These are phyloP conservation scores for Myotis davidii DNA, from an alignment of 2,113 vertebrate species.

Conservation along the genomic window DNA sequence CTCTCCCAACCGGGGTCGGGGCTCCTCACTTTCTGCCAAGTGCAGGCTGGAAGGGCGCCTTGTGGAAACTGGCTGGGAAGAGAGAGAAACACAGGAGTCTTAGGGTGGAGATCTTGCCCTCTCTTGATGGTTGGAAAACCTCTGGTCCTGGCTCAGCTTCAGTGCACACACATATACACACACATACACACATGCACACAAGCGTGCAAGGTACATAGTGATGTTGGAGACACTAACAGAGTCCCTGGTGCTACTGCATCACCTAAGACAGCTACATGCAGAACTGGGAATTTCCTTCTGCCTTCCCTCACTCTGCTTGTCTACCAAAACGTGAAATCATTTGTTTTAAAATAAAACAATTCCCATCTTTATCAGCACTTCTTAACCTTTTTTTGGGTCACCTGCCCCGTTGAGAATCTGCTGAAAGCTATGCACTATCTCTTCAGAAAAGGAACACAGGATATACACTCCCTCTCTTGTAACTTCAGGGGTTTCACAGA, in stretches of 20 bases:
- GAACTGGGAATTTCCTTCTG: background rate
- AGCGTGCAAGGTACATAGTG: fast-evolving
- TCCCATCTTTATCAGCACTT: conserved; percentile 1
- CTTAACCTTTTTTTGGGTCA: conserved; percentile 65
- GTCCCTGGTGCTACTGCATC: background rate
- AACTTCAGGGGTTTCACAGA: background rate
- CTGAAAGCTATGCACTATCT: background rate
- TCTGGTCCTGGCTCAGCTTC: background rate
- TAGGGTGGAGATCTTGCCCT: background rate
- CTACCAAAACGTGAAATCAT: background rate
- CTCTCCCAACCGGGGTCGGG: background rate
- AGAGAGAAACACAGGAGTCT: background rate
- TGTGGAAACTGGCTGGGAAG: background rate
- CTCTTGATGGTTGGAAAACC: background rate
- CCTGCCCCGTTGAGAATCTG: conserved; percentile 53
- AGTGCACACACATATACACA: fast-evolving
- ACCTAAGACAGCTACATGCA: background rate
- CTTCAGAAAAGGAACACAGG: background rate
- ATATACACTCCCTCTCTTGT: background rate
- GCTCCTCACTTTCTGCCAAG: background rate
- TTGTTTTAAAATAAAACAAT: conserved; percentile 46
- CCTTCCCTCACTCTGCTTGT: background rate
- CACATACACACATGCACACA: background rate
- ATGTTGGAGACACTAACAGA: background rate
- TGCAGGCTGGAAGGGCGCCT: background rate